A percentile compares a stretch with the other conserved stretches of the same genome.
Conservation (phyloP, 53 echinoderm and acorn worm genomes). For the Zoroaster sp. region DNA sequence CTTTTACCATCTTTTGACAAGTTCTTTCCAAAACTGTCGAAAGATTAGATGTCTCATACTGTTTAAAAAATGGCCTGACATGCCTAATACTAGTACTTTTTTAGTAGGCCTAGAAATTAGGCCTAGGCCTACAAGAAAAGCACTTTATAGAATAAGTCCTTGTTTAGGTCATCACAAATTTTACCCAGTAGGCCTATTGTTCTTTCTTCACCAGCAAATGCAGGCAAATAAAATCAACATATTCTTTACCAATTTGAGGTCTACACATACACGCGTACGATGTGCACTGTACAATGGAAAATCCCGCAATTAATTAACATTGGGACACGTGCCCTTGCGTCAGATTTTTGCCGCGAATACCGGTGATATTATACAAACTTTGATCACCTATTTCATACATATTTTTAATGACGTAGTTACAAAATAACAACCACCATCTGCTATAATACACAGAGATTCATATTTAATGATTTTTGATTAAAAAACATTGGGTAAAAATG, state of each 20-base stretch:
- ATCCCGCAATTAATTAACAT: not conserved
- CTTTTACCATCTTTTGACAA: too few relatives aligned
- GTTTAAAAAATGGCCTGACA: too few relatives aligned
- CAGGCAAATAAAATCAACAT: not conserved
- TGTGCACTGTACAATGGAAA: conserved; percentile 3
- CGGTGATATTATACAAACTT: not conserved
- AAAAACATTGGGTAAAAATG: not conserved
- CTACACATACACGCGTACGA: not conserved
- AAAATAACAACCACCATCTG: conserved; percentile 46
- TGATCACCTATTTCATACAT: not conserved
- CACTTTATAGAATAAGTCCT: too few relatives aligned
- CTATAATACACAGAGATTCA: conserved; percentile 20
- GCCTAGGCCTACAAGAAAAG: too few relatives aligned
- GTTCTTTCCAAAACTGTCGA: too few relatives aligned
- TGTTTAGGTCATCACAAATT: too few relatives aligned
- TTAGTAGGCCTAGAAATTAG: too few relatives aligned
- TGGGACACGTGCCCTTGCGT: conserved; percentile 42
- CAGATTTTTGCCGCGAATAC: conserved; percentile 29
- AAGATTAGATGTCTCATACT: too few relatives aligned
- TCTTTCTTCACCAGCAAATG: not conserved
- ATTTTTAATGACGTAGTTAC: not conserved
- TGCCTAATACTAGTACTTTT: too few relatives aligned
- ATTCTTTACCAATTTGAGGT: not conserved
- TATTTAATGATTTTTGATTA: not conserved
- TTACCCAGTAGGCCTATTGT: too few relatives aligned